Base-by-base conservation (phyloP, 2,113 vertebrate genomes). In the Semicossyphus pulcher region DNA sequence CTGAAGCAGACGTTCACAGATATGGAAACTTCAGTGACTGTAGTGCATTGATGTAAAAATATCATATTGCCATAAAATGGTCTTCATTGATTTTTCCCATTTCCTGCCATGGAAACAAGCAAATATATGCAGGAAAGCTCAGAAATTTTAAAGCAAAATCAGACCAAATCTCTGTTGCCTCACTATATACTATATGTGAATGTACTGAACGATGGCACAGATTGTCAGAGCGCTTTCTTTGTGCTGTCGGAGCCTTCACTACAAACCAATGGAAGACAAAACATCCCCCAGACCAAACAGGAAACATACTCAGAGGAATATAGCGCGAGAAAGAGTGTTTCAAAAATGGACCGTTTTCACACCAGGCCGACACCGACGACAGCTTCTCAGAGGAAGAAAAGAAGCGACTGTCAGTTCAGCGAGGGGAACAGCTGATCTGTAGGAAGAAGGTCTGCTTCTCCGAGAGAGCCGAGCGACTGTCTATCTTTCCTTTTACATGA, bases 341-440 rank as follows among this genome's bases (percentile, higher is more conserved):
- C 61, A 81, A 56, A 87, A 80, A 83, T 86, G 80, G 73, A 80
- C 78, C 37, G 16, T 66, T 89, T 90, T 86, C 72, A 82, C 85
- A 89, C 72, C 69, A 70, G 34, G 31, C 73, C 69, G 85, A 75
- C 78, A 36, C 67, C 37, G 62, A 78, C 78, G 60, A 1, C 67
- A 62, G 78, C 57, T 29, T 78, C 80, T 90, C 70, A 65, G 42
- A 78, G 72, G 72, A 65, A 81, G 68, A 80, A 56, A 72, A 81
- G 67, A 82, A 45, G 48, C 20, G 69, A 81, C 76, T 86, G 83
- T 80, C 85, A 83, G 53, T 20, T 81, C 51, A 31, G 16, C 60
- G 79, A 66, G 56, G 81, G 73, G 61, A 88, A 86, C 86, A 92
- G 87, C 86, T 87, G 85, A 92, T 81, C 80, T 62, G 80, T 85